phyloP scores from a whole-genome alignment of 2,888 invertebrate genomes.

The Yponomeuta plumbellus region DNA sequence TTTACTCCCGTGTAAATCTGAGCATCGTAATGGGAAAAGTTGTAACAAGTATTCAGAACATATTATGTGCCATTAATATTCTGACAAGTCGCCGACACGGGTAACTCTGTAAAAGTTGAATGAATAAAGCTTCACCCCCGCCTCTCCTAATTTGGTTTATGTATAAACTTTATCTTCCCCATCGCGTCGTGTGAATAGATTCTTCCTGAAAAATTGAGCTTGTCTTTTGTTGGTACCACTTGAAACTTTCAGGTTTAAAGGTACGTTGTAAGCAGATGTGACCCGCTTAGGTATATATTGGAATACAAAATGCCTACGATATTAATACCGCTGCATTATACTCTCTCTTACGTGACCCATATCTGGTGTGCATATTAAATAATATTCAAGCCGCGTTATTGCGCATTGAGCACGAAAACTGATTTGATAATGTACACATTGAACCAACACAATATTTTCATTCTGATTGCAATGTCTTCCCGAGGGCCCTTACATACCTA shows the following conservation, averaged over 20 bases:
- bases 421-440: not conserved
- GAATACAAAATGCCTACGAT: too few species aligned
- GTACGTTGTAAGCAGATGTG: not conserved
- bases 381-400: too few species aligned
- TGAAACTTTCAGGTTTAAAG: not conserved
- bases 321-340: too few species aligned
- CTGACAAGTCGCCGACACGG: slow-evolving; percentile 56
- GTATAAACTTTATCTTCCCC: slow-evolving; percentile 23
- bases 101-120: slow-evolving; percentile 62
- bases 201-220: not conserved
- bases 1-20: slow-evolving; percentile 40
- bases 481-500: not conserved
- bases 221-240: not conserved
- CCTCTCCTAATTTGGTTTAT: slow-evolving; percentile 10
- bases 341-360: too few species aligned
- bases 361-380: too few species aligned
- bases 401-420: not conserved
- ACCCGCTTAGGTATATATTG: too few species aligned
- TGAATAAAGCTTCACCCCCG: slow-evolving; percentile 31
- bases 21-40: slow-evolving; percentile 71
- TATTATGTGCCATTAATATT: slow-evolving; percentile 72
- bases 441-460: not conserved
- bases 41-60: slow-evolving; percentile 72
- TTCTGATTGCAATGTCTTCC: not conserved
- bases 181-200: slow-evolving; percentile 1